Evolutionary conservation across 2,888 invertebrate genomes (phyloP).

Genomic region (Standfussiana lucernea): DNA sequence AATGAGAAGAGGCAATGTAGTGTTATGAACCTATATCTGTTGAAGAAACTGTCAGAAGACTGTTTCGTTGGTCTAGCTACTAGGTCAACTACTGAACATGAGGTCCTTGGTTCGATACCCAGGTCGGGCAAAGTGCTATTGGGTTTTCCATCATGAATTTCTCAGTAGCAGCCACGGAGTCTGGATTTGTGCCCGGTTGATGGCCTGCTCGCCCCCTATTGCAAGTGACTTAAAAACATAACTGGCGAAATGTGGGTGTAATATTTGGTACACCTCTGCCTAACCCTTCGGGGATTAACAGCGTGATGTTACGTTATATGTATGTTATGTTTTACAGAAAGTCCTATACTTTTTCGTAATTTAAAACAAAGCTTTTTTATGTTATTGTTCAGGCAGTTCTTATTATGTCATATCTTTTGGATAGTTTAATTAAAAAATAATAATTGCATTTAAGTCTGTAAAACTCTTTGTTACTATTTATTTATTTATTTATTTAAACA

Average conservation of each 20-base stretch:
- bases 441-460: not conserved
- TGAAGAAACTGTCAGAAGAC: no score
- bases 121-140: not conserved
- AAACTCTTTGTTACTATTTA: constrained; percentile 10
- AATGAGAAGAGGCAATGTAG: not conserved
- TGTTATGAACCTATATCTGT: no score
- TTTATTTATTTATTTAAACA: no score
- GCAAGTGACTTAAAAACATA: no score
- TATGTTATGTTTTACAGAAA: not conserved
- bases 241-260: not conserved
- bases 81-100: no score
- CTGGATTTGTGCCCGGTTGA: not conserved
- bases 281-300: not conserved
- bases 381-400: not conserved
- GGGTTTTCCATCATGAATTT: not conserved
- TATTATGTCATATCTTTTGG: not conserved
- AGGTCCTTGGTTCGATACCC: not conserved
- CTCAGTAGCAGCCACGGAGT: not conserved
- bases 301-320: not conserved
- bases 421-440: not conserved
- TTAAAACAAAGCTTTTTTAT: not conserved
- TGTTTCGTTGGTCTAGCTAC: no score
- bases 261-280: not conserved
- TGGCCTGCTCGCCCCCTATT: not conserved
- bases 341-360: not conserved